These are phyloP conservation scores for Antitype chi DNA, from an alignment of 2,888 invertebrate species.

Conservation along the genomic window DNA sequence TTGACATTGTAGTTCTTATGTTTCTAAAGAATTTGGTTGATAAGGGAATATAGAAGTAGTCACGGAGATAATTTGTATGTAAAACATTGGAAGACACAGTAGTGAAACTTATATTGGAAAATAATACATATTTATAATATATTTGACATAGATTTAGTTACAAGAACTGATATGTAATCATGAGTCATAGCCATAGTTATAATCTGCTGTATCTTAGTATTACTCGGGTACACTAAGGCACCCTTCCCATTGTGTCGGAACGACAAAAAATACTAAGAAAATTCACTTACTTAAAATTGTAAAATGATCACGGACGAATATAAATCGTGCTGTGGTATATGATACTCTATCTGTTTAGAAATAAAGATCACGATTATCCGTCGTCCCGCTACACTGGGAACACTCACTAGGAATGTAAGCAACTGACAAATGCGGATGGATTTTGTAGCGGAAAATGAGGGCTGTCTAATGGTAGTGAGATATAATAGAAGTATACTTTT, in stretches of 20 bases:
- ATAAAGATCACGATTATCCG: background rate
- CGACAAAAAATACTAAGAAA: constrained; percentile 4
- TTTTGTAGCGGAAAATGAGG: constrained; percentile 55
- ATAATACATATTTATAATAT: constrained; percentile 54
- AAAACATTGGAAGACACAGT: constrained; percentile 42
- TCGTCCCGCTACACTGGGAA: constrained; percentile 25
- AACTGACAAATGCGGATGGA: constrained; percentile 32
- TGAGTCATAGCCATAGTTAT: constrained; percentile 52
- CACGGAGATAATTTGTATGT: constrained; percentile 52
- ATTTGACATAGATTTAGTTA: constrained; percentile 63
- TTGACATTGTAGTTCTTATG: constrained; percentile 27
- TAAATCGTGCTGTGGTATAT: background rate
- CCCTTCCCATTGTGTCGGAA: constrained; percentile 8
- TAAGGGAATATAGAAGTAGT: constrained; percentile 21
- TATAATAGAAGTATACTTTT: constrained; percentile 54
- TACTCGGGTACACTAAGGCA: constrained; percentile 19
- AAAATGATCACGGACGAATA: background rate
- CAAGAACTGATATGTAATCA: constrained; percentile 63
- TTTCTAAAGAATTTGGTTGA: constrained; percentile 26
- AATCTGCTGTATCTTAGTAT: constrained; percentile 47
- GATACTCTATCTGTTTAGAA: background rate
- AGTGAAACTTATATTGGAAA: constrained; percentile 54
- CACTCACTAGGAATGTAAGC: constrained; percentile 27
- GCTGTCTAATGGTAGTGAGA: constrained; percentile 55
- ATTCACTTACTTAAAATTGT: background rate